Conservation (phyloP, 2,113 vertebrate genomes). For the Otolemur garnettii region DNA sequence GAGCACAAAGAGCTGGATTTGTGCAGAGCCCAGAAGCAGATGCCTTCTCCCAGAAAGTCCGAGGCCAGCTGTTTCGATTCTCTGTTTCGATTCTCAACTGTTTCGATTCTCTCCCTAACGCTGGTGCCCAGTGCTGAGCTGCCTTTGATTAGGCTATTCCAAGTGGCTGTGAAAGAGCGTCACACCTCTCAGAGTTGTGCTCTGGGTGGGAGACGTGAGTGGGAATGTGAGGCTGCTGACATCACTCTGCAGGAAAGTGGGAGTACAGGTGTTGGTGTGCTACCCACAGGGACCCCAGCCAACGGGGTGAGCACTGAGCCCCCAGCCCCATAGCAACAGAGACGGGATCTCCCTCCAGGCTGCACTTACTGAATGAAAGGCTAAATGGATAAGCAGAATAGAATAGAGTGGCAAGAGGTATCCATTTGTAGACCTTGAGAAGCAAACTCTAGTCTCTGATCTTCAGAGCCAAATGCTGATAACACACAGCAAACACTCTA, state of each 20-base stretch:
- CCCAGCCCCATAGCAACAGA: not conserved
- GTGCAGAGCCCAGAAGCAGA: no score
- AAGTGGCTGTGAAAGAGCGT: no score
- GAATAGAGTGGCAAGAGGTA: not conserved
- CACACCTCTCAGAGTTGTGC: fast-evolving
- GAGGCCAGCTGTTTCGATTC: no score
- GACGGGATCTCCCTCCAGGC: not conserved
- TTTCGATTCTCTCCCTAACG: not conserved
- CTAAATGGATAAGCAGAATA: not conserved
- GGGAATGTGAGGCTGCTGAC: not conserved
- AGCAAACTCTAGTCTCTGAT: not conserved
- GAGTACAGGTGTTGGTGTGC: not conserved
- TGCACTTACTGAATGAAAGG: not conserved
- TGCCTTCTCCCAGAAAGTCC: not conserved
- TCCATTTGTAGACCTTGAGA: not conserved
- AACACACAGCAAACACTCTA: fast-evolving
- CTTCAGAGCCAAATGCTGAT: not conserved
- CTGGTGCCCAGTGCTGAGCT: not conserved
- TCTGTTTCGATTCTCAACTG: no score
- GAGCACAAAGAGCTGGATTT: no score
- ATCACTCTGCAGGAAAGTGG: not conserved
- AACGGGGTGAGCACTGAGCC: not conserved
- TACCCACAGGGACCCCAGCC: not conserved
- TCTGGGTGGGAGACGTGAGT: not conserved
- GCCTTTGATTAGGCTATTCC: not conserved